phyloP scores from a whole-genome alignment of 2,113 vertebrate genomes.

The Empidonax alnorum region DNA sequence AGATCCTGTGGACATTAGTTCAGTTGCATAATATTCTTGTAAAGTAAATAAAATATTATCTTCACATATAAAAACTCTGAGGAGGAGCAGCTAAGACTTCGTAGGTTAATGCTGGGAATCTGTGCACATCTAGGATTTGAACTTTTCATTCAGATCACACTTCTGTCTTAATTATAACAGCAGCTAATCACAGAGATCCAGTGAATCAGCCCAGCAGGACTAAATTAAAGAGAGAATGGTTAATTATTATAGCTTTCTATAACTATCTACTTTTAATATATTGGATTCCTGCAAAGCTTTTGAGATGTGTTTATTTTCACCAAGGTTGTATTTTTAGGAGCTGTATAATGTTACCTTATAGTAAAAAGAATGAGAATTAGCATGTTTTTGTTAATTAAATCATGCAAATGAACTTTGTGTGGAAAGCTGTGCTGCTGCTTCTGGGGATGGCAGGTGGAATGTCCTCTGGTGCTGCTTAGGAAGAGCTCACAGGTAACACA shows the following conservation, averaged over 20 bases:
- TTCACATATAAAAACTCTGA: not conserved
- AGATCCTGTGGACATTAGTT: not conserved
- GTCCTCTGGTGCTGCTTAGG: not conserved
- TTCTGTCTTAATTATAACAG: not conserved
- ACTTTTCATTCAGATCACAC: not conserved
- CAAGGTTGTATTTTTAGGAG: not conserved
- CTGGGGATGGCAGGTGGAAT: not conserved
- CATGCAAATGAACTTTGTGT: not conserved
- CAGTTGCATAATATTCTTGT: not conserved
- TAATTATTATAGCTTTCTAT: not conserved
- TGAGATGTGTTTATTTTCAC: not conserved
- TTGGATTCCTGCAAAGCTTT: not conserved
- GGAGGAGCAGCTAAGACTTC: not conserved
- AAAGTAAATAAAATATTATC: conserved; percentile 10
- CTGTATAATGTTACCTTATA: not conserved
- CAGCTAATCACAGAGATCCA: not conserved
- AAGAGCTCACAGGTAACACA: not conserved
- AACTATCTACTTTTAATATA: not conserved
- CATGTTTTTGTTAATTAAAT: not conserved
- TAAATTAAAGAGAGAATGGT: not conserved
- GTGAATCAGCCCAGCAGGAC: not conserved
- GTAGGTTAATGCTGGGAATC: not conserved
- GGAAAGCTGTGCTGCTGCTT: not conserved
- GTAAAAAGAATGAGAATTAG: not conserved
- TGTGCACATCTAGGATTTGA: not conserved